These are phyloP conservation scores for Lycorma delicatula DNA, from an alignment of 1,140 invertebrate species.

Conservation along the genomic window DNA sequence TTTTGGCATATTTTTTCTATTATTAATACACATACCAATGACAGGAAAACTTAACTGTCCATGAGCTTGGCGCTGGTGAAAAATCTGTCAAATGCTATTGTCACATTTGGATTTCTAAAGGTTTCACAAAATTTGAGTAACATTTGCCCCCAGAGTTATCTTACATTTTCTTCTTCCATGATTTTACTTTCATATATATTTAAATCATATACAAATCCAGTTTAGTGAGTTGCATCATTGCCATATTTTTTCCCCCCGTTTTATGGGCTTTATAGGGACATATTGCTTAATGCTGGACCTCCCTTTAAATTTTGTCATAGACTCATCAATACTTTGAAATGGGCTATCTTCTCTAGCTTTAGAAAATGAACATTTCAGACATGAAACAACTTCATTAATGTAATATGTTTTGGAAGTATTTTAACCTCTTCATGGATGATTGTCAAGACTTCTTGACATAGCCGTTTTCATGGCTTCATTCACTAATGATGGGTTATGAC, in stretches of 20 bases:
- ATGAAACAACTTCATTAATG: conserved; percentile 18
- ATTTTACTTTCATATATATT: conserved; percentile 28
- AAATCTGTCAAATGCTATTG: not conserved
- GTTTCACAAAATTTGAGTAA: conserved; percentile 22
- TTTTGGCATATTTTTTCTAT: conserved; percentile 14
- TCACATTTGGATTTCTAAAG: conserved; percentile 2
- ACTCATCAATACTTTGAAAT: conserved; percentile 21
- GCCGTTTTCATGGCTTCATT: conserved; percentile 26
- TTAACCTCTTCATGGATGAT: conserved; percentile 18
- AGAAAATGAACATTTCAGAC: conserved; percentile 21
- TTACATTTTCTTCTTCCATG: conserved; percentile 14
- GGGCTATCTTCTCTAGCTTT: conserved; percentile 6
- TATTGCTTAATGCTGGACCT: conserved; percentile 25
- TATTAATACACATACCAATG: not conserved
- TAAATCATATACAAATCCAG: conserved; percentile 28
- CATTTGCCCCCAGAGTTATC: conserved; percentile 24
- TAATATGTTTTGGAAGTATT: conserved; percentile 25
- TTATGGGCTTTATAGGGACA: conserved; percentile 31
- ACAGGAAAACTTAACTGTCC: not conserved
- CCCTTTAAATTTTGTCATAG: conserved; percentile 28
- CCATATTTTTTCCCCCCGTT: conserved; percentile 35
- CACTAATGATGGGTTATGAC: conserved; percentile 24
- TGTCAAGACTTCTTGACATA: conserved; percentile 27
- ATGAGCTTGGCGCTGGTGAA: not conserved
- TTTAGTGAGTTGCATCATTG: conserved; percentile 25